Base-by-base conservation (phyloP, 1,140 invertebrate genomes). In the Zaprionus davidi region DNA sequence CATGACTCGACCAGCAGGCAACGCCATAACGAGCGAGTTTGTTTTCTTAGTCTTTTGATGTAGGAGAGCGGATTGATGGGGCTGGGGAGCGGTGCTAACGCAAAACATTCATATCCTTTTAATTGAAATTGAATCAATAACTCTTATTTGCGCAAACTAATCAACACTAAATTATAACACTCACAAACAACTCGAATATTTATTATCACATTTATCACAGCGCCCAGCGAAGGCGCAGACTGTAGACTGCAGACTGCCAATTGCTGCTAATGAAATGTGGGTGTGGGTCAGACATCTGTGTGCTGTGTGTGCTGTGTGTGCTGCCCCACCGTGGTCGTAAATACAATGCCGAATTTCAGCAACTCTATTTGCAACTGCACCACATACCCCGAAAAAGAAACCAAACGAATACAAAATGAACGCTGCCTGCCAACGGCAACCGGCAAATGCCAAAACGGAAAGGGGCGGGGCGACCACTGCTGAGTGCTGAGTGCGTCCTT, bases 101-200 rank as follows among this genome's bases (percentile, higher is more conserved):
- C 65, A 56, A 72, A 76, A 81, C 85, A 88, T 87, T 81, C 84
- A 90, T 88, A 88, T 88, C 84, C 84, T 88, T 88, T 90, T 90
- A 90, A 90, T 90, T 90, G 85, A 90, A 90, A 90, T 90, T 79
- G 85, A 85, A 90, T 90, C 81, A 77, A 90, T 90, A 90, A 90
- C 82, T 90, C 85, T 90, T 90, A 90, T 90, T 90, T 90, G 85
- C 79, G 76, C 85, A 90, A 90, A 90, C 81, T 90, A 90, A 90
- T 90, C 85, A 90, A 90, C 85, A 90, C 85, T 90, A 90, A 90
- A 90, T 90, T 90, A 90, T 88, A 88, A 90, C 84, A 87, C 84
- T 87, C 78, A 81, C 85, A 85, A 88, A 87, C 84, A 88, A 88
- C 83, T 87, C 57, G 84, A 87, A 90, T 90, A 90, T 90, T 90